A percentile compares a stretch with the other conserved stretches of the same genome.
These are phyloP conservation scores for Solea solea DNA, from an alignment of 2,113 vertebrate genomes.

Conservation along the genomic window DNA sequence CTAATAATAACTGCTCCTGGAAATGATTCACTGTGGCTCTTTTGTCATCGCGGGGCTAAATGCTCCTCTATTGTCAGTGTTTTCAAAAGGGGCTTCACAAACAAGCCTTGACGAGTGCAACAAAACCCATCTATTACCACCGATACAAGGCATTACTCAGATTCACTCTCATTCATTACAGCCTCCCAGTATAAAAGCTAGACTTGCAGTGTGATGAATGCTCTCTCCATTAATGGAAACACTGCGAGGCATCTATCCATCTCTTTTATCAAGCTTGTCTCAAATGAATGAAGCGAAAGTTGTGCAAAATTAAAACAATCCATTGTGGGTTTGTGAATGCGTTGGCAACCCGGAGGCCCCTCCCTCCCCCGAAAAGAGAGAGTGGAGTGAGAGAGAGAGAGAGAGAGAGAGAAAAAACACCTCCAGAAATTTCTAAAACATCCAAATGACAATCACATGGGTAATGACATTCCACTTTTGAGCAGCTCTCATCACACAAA, in stretches of 20 bases:
- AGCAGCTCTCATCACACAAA: constrained; percentile 44
- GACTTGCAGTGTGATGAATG: constrained; percentile 82
- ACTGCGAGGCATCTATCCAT: constrained; percentile 83
- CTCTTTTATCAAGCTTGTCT: constrained; percentile 81
- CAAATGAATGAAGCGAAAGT: constrained; percentile 79
- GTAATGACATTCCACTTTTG: constrained; percentile 63
- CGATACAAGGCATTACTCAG: constrained; percentile 78
- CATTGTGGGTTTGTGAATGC: constrained; percentile 68
- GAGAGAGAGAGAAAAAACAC: constrained; percentile 5
- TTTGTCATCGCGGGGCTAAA: constrained; percentile 74
- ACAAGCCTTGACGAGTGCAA: constrained; percentile 79
- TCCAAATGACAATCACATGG: constrained; percentile 55
- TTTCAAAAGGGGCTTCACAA: constrained; percentile 76
- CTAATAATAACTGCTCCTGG: constrained; percentile 71
- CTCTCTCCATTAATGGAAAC: constrained; percentile 79
- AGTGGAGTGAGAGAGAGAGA: too few species aligned
- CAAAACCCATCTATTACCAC: constrained; percentile 80
- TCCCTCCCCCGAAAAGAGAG: constrained; percentile 13
- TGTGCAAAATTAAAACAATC: constrained; percentile 79
- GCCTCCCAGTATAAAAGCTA: constrained; percentile 74
- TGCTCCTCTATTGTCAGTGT: constrained; percentile 74
- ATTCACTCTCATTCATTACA: constrained; percentile 77
- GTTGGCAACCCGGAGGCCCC: constrained; percentile 37
- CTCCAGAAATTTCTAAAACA: constrained; percentile 42
- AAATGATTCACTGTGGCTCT: constrained; percentile 68